A percentile compares a stretch with the other conserved stretches of the same genome.
phyloP scores from a whole-genome alignment of 2,888 invertebrate genomes.

The Caenorhabditis japonica region DNA sequence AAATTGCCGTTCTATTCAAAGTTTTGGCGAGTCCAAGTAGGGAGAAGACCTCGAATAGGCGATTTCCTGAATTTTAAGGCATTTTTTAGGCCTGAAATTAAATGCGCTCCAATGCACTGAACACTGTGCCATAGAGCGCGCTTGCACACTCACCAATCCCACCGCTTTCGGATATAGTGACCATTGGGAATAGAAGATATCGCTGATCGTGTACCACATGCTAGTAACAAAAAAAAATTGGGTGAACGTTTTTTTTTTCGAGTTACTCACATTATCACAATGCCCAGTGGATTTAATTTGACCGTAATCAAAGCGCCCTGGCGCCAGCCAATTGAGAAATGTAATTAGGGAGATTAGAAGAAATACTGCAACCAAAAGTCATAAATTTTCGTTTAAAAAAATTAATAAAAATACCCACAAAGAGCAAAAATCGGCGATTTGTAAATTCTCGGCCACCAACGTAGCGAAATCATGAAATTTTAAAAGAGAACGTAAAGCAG shows the following conservation, averaged over 20 bases:
- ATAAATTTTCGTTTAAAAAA: neutral
- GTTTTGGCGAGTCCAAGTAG: conserved; percentile 31
- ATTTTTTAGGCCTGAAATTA: too few relatives aligned
- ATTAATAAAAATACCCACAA: neutral
- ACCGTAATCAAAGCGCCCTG: conserved; percentile 6
- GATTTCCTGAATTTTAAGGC: conserved; percentile 36
- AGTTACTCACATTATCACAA: conserved; percentile 19
- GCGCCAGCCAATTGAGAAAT: neutral
- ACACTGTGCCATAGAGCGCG: too few relatives aligned
- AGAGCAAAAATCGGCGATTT: neutral
- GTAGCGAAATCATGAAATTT: neutral
- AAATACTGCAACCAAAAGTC: conserved; percentile 1
- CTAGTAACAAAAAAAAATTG: neutral
- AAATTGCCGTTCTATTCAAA: conserved; percentile 43
- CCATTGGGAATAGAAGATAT: neutral
- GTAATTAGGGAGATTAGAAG: neutral
- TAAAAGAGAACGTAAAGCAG: neutral
- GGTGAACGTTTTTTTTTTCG: neutral
- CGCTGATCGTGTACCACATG: neutral
- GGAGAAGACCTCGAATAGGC: conserved; percentile 42
- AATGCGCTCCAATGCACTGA: neutral
- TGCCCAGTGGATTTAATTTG: conserved; percentile 4
- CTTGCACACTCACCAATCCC: too few relatives aligned
- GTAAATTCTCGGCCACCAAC: neutral
- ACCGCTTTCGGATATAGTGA: too few relatives aligned